These are phyloP conservation scores for Proisotoma minuta DNA, from an alignment of 2,888 invertebrate genomes.

Conservation along the genomic window DNA sequence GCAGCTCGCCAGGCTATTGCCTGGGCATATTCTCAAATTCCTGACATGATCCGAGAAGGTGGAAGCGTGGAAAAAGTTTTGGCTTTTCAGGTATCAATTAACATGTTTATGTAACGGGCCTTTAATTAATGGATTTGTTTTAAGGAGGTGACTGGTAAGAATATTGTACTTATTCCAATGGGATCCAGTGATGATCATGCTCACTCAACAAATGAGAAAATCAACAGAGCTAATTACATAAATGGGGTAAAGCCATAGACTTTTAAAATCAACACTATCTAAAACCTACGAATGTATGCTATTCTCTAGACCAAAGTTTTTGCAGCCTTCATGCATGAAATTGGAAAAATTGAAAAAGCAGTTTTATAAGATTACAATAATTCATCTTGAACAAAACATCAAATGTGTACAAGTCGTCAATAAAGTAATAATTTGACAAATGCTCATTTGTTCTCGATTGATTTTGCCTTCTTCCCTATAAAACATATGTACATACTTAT, in stretches of 20 bases:
- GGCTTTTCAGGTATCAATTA: not conserved
- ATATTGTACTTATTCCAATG: slow-evolving; percentile 88
- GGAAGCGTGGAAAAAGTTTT: slow-evolving; percentile 54
- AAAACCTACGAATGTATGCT: slow-evolving; percentile 36
- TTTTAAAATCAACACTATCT: too few species aligned
- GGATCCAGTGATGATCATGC: slow-evolving; percentile 95
- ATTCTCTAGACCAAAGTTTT: slow-evolving; percentile 78
- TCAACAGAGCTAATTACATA: slow-evolving; percentile 85
- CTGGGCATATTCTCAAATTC: slow-evolving; percentile 81
- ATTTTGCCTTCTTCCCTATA: too few species aligned
- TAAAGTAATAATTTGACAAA: too few species aligned
- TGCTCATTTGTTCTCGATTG: too few species aligned
- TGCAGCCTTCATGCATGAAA: slow-evolving; percentile 83
- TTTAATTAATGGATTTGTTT: slow-evolving; percentile 18
- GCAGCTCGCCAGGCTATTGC: slow-evolving; percentile 79
- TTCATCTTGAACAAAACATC: not conserved
- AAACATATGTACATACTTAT: too few species aligned
- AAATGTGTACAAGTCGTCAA: too few species aligned
- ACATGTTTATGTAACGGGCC: too few species aligned
- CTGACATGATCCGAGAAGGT: slow-evolving; percentile 94
- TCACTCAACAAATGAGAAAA: slow-evolving; percentile 96
- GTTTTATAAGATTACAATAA: slow-evolving; percentile 16
- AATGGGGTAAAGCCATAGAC: slow-evolving; percentile 88
- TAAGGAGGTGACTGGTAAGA: slow-evolving; percentile 83
- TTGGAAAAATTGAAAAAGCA: slow-evolving; percentile 48